Base-by-base conservation (phyloP, 2,888 invertebrate genomes). In the Drymonia ruficornis region DNA sequence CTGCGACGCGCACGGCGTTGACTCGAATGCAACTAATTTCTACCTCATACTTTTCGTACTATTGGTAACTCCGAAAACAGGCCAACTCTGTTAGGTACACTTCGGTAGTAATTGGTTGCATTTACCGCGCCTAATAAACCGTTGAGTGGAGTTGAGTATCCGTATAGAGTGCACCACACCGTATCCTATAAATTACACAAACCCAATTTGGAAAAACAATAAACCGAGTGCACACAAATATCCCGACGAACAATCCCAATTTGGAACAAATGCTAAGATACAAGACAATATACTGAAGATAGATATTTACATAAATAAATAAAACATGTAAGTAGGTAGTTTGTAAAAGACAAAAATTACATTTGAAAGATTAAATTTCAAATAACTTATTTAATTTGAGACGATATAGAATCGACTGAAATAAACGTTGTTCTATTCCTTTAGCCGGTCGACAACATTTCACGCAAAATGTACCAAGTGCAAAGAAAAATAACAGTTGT, bases 161-260 rank as follows among this genome's bases (percentile, higher is more conserved):
- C 47, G 49, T 43, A 38, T 7, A 8, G 28, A 60, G 59, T 67
- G 65, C 60, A 65, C 65, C 65, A 63, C 63, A 70, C 61, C 67
- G 42, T 51, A 46, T 63, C 38, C 49, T 52, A 65, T 45, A 48
- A 52, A 59, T 55, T 51, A 49, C 50, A 52, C 54, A 59, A 55
- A 58, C 61, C 67, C 65, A 69, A 65, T 69, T 71, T 65, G 47
- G 51, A 60, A 59, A 31, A 52, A 57, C 28, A 44, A 51, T 44
- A 19, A 44, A 50, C 36, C 18, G 16, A 34, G 31, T 34, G 44
- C 38, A 50, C 40, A 13, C 36, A 36, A 13, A n/a, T 5, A 36
- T 36, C 36, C 36, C 23, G 13, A 16, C 16, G 19, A 42, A 16
- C 29, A 44, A 23, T 44, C 43, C 19, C 13, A 23, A 43, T 19